Percentiles rank a stretch among this genome's conserved stretches.
phyloP scores from a whole-genome alignment of 53 echinoderm and acorn worm genomes.

The Paelopatides confundens region DNA sequence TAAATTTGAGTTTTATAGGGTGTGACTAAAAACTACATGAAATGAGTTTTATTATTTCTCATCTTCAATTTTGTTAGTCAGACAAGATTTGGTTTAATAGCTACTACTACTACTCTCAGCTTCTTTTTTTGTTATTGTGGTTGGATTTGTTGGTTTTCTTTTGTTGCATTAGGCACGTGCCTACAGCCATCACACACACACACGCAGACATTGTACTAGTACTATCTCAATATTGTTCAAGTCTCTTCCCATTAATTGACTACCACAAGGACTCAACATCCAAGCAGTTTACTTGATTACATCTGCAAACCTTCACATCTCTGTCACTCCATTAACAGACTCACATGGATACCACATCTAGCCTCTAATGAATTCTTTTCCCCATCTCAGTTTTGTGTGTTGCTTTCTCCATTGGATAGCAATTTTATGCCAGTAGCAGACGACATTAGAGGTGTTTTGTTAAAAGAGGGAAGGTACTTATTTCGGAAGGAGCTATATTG shows the following conservation, averaged over 20 bases:
- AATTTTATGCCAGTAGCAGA: slow-evolving; percentile 30
- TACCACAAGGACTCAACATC: slow-evolving; percentile 13
- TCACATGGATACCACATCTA: slow-evolving; percentile 1
- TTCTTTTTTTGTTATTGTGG: neutral
- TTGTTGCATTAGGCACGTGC: slow-evolving; percentile 35
- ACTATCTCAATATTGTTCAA: neutral
- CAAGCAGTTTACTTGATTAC: neutral
- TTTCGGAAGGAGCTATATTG: neutral
- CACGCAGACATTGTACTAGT: neutral
- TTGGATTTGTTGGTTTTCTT: neutral
- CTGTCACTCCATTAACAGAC: slow-evolving; percentile 33
- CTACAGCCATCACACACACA: neutral
- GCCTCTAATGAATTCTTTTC: slow-evolving; percentile 27
- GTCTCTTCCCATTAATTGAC: slow-evolving; percentile 1
- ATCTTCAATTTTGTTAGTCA: neutral
- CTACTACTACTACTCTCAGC: neutral
- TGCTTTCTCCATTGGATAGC: slow-evolving; percentile 13
- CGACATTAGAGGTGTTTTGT: slow-evolving; percentile 9
- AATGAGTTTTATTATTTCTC: neutral
- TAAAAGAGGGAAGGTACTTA: neutral
- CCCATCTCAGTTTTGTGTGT: neutral
- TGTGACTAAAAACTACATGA: no score
- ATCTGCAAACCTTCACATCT: neutral
- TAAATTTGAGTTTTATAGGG: neutral
- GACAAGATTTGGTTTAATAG: neutral